A percentile compares a stretch with the other conserved stretches of the same genome.
phyloP scores from a whole-genome alignment of 1,140 invertebrate genomes.

The Lepidotrigona ventralis region DNA sequence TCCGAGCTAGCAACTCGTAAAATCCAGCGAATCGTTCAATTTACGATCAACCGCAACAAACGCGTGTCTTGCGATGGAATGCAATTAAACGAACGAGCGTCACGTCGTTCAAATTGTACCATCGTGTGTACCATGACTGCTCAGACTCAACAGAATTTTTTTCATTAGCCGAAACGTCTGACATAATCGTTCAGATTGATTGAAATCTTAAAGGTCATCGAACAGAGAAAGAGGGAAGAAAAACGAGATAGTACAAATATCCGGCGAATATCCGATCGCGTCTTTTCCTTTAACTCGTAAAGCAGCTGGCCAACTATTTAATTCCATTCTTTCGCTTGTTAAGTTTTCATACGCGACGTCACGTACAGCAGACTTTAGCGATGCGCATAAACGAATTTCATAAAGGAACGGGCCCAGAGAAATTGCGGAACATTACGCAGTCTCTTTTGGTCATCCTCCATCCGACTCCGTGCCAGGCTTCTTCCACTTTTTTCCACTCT shows the following conservation, averaged over 20 bases:
- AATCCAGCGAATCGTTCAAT: background rate
- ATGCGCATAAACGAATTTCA: constrained; percentile 38
- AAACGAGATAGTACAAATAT: background rate
- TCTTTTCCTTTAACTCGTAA: constrained; percentile 19
- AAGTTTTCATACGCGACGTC: constrained; percentile 44
- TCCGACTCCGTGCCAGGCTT: too few relatives aligned
- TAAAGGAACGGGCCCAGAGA: constrained; percentile 21
- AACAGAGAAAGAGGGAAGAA: background rate
- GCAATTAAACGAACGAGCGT: background rate
- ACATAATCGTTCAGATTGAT: background rate
- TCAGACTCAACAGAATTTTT: constrained; percentile 7
- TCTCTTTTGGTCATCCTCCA: constrained; percentile 7
- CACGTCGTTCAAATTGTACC: background rate
- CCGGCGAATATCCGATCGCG: background rate
- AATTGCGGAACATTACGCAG: constrained; percentile 45
- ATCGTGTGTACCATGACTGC: background rate
- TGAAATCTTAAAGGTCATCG: background rate
- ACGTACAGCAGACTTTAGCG: background rate
- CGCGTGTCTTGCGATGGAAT: background rate
- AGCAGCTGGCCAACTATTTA: constrained; percentile 36
- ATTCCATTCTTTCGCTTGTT: constrained; percentile 43
- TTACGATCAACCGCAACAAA: background rate
- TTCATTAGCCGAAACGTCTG: constrained; percentile 26
- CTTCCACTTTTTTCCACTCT: too few relatives aligned
- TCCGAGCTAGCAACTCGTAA: background rate